phyloP scores from a whole-genome alignment of 2,797 vertebrate species.

The Lophius americanus region DNA sequence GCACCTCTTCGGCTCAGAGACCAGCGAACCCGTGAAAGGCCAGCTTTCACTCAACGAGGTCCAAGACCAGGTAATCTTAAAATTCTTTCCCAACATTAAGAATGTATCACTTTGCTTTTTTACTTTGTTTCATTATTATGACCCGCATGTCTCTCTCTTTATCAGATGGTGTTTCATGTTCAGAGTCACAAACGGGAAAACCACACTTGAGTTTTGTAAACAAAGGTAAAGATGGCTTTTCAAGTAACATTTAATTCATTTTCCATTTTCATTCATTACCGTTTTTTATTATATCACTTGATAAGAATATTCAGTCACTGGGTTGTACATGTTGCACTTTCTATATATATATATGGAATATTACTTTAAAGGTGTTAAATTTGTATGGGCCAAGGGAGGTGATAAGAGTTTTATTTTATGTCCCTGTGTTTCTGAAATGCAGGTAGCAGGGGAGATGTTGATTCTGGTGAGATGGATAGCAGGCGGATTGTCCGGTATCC shows the following conservation, averaged over 20 bases:
- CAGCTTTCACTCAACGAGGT: conserved; percentile 87
- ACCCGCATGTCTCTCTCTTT: conserved; percentile 23
- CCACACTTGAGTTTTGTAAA: conserved; percentile 82
- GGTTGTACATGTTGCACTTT: too few relatives aligned
- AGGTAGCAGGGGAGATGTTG: conserved; percentile 90
- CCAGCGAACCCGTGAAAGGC: conserved; percentile 91
- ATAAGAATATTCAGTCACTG: not conserved
- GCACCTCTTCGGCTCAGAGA: conserved; percentile 88
- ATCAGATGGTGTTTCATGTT: conserved; percentile 76
- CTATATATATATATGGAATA: too few relatives aligned
- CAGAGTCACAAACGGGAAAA: conserved; percentile 81
- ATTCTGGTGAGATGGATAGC: conserved; percentile 89
- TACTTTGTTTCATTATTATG: conserved; percentile 3
- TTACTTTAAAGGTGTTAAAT: not conserved
- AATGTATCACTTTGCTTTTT: not conserved
- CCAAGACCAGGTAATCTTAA: conserved; percentile 86
- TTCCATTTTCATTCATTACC: not conserved
- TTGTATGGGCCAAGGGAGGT: not conserved
- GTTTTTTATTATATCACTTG: not conserved
- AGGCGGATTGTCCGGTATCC: conserved; percentile 93
- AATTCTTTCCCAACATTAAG: not conserved
- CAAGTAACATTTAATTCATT: not conserved
- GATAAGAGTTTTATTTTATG: not conserved
- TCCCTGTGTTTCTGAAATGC: conserved; percentile 1
- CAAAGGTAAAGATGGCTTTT: conserved; percentile 74